Conservation (phyloP, 2,113 vertebrate species). For the Platycercus adscitus region DNA sequence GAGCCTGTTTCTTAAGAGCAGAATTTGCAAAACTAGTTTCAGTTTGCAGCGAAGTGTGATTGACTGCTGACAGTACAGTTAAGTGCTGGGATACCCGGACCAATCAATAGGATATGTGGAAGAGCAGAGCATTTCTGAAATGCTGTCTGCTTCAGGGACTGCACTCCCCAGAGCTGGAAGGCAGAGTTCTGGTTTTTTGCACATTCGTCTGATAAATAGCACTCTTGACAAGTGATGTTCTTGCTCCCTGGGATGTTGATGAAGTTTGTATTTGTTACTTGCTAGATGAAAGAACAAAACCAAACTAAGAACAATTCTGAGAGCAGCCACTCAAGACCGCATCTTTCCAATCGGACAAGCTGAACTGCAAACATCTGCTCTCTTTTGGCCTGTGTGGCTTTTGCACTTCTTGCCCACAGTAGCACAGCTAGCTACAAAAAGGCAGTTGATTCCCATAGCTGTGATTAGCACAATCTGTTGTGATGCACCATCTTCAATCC, state of each 20-base stretch:
- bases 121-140: not conserved
- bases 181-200: not conserved
- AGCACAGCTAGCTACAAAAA: not conserved
- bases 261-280: not conserved
- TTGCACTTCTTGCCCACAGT: not conserved
- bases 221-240: not conserved
- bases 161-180: not conserved
- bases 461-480: not conserved
- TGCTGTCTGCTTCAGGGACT: not conserved
- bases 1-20: not conserved
- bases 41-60: not conserved
- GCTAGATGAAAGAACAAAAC: not conserved
- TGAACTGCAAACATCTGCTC: not conserved
- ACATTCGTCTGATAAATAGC: not conserved
- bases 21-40: conserved; percentile 33
- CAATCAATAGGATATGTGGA: not conserved
- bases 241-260: not conserved
- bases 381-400: not conserved
- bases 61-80: not conserved
- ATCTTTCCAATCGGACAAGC: not conserved
- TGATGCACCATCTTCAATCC: not conserved
- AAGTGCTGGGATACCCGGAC: not conserved
- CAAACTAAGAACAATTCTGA: not conserved
- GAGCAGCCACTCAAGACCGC: not conserved
- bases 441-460: not conserved